phyloP scores from a whole-genome alignment of 53 echinoderm and acorn worm genomes.

The Paracentrotus lividus region DNA sequence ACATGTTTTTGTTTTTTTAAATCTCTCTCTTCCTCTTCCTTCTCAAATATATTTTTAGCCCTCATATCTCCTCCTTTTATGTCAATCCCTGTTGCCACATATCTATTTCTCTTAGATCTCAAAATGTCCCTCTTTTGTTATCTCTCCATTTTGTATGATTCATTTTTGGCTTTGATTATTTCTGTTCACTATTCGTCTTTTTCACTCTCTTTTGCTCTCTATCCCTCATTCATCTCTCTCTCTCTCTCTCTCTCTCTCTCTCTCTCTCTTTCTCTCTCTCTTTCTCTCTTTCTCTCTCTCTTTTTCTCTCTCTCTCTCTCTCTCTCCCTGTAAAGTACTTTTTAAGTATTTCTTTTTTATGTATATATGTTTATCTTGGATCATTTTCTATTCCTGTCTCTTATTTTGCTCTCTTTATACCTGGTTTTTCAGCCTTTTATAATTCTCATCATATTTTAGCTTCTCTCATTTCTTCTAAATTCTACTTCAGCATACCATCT shows the following conservation, averaged over 20 bases:
- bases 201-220: not conserved
- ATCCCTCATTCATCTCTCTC: not conserved
- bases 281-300: not conserved
- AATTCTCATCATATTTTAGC: not conserved
- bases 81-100: too few species aligned
- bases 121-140: too few species aligned
- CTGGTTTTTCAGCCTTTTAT: not conserved
- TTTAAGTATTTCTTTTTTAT: not conserved
- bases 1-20: too few species aligned
- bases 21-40: slow-evolving; percentile 4
- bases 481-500: not conserved
- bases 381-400: not conserved
- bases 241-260: not conserved
- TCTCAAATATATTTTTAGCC: too few species aligned
- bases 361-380: not conserved
- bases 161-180: too few species aligned
- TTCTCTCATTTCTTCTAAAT: not conserved
- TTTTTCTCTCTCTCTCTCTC: not conserved
- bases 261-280: not conserved
- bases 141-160: too few species aligned
- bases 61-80: too few species aligned
- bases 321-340: not conserved
- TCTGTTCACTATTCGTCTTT: too few species aligned
- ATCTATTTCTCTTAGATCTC: too few species aligned
- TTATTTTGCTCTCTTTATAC: not conserved